Evolutionary conservation across 2,888 invertebrate genomes (phyloP).

Genomic region (Tortricodes alternella): DNA sequence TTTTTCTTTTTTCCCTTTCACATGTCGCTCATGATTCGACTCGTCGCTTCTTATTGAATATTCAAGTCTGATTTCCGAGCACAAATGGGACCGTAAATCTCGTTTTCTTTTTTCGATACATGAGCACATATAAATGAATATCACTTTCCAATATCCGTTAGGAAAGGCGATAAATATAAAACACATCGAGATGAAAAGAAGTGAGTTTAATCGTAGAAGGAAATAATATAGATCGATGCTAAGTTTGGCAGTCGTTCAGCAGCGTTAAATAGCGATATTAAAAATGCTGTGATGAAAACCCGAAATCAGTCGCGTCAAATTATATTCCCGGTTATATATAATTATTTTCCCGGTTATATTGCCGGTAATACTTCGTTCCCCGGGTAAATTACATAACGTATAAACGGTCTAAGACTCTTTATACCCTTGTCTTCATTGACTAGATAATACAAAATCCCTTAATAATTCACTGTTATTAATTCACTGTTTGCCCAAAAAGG

Average conservation of each 20-base stretch:
- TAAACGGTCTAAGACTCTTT: no score
- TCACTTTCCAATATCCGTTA: slow-evolving; percentile 24
- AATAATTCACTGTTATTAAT: background rate
- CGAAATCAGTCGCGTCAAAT: no score
- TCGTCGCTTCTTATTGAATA: slow-evolving; percentile 25
- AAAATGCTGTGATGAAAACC: no score
- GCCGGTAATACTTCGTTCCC: no score
- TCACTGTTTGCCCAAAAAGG: background rate
- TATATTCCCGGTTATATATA: no score
- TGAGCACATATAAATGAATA: slow-evolving; percentile 21
- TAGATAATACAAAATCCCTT: background rate
- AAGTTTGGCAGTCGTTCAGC: background rate
- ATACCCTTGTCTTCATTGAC: no score
- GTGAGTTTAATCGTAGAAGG: background rate
- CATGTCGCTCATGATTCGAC: slow-evolving; percentile 18
- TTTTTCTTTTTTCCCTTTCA: slow-evolving; percentile 13
- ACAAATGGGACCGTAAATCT: slow-evolving; percentile 25
- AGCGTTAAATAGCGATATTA: no score
- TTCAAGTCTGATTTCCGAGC: slow-evolving; percentile 24
- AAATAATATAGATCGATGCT: background rate
- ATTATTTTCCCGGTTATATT: no score
- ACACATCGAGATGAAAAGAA: slow-evolving; percentile 6
- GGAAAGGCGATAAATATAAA: slow-evolving; percentile 18
- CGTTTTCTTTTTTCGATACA: slow-evolving; percentile 24
- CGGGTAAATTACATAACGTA: no score